Percentiles rank a stretch among this genome's conserved stretches.
These are phyloP conservation scores for Drosophila setifemur DNA, from an alignment of 1,140 invertebrate species.

Conservation along the genomic window DNA sequence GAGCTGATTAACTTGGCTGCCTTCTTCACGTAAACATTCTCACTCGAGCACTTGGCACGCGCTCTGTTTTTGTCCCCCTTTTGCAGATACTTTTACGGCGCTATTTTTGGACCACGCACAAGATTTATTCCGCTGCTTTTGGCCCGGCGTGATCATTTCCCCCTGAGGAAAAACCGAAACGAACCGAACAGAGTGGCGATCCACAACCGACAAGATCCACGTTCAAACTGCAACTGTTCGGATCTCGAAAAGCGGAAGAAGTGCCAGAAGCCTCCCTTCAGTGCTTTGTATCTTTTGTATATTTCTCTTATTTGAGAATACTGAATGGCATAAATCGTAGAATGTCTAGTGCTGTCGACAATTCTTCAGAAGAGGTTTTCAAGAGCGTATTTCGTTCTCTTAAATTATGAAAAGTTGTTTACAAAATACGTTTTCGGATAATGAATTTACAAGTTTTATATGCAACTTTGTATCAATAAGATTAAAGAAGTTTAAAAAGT, in stretches of 20 bases:
- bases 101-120: constrained; percentile 58
- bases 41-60: constrained; percentile 59
- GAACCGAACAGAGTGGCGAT: constrained; percentile 2
- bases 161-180: not conserved
- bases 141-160: constrained; percentile 26
- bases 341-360: not conserved
- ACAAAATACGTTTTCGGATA: no score
- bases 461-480: no score
- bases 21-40: constrained; percentile 27
- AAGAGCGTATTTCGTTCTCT: no score
- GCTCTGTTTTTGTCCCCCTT: constrained; percentile 49
- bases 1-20: constrained; percentile 35
- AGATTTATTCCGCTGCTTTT: constrained; percentile 65
- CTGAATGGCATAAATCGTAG: not conserved
- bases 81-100: constrained; percentile 27
- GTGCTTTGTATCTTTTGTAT: constrained; percentile 6
- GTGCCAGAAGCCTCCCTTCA: not conserved
- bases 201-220: constrained; percentile 62
- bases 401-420: no score
- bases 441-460: no score
- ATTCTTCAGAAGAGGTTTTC: not conserved
- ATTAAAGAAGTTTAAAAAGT: no score
- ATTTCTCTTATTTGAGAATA: constrained; percentile 20
- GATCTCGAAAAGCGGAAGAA: constrained; percentile 13
- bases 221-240: constrained; percentile 63